These are phyloP conservation scores for Apamea monoglypha DNA, from an alignment of 2,888 invertebrate species.

Conservation along the genomic window DNA sequence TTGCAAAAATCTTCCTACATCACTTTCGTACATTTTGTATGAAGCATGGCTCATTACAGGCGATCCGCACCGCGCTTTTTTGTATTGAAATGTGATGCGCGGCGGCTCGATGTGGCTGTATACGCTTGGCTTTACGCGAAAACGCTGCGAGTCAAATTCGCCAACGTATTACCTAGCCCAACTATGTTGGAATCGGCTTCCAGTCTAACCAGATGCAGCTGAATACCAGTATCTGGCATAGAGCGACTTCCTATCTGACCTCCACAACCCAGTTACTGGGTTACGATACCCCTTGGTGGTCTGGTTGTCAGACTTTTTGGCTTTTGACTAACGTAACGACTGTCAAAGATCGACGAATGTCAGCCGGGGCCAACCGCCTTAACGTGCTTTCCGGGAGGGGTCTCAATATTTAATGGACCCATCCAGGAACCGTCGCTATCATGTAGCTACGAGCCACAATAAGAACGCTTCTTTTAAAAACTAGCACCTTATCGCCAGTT, in stretches of 20 bases:
- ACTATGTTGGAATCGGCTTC: background rate
- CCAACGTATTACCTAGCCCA: background rate
- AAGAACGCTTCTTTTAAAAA: background rate
- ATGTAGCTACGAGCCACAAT: background rate
- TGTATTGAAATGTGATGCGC: background rate
- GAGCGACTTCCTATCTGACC: background rate
- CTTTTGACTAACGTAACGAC: background rate
- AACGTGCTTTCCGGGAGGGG: too few species aligned
- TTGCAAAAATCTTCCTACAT: background rate
- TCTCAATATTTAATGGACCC: too few species aligned
- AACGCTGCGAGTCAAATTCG: background rate
- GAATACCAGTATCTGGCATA: background rate
- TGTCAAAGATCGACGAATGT: background rate
- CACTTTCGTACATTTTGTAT: background rate
- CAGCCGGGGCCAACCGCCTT: background rate
- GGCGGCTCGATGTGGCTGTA: background rate
- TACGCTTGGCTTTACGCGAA: background rate
- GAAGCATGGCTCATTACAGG: too few species aligned
- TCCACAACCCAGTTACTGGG: background rate
- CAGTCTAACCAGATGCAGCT: background rate
- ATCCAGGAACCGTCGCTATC: too few species aligned
- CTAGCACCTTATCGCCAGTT: conserved; percentile 34
- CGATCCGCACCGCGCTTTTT: background rate
- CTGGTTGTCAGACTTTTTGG: background rate
- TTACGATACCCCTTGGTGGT: background rate